Evolutionary conservation across 2,113 vertebrate species (phyloP).

Genomic region (Nerophis lumbriciformis): DNA sequence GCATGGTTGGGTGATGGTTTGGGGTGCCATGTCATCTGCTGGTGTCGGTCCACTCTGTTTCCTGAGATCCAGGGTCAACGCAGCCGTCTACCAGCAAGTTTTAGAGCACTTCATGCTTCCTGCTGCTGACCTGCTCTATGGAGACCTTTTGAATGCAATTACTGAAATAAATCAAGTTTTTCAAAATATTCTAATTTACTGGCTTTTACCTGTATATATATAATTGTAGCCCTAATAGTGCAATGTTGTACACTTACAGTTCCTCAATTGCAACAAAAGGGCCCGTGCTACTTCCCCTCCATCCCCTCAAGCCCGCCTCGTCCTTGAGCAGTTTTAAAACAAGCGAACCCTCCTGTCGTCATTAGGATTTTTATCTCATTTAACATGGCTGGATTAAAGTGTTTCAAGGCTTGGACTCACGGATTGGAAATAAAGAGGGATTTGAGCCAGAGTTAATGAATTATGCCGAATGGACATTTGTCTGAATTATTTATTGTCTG

Average conservation of each 20-base stretch:
- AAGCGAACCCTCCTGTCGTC: constrained; percentile 36
- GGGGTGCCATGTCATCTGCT: no score
- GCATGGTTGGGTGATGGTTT: no score
- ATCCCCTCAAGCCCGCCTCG: constrained; percentile 41
- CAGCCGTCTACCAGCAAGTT: no score
- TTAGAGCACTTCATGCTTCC: no score
- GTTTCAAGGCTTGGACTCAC: constrained; percentile 53
- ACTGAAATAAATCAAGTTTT: no score
- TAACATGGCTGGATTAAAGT: constrained; percentile 61
- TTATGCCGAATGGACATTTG: constrained; percentile 59
- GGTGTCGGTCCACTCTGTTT: no score
- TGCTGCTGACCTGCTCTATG: no score
- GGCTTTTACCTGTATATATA: no score
- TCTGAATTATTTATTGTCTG: constrained; percentile 73
- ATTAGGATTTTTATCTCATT: constrained; percentile 63
- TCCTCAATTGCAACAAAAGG: constrained; percentile 12
- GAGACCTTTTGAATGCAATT: no score
- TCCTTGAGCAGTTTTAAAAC: constrained; percentile 66
- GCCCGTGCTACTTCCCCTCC: constrained; percentile 22
- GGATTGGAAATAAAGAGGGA: constrained; percentile 61
- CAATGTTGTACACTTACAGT: constrained; percentile 40
- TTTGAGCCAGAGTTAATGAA: constrained; percentile 60
- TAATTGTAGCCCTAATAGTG: no score
- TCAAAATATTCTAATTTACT: no score
- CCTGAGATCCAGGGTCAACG: no score